These are phyloP conservation scores for zebrafish (Danio rerio) DNA, from an alignment of 2,113 vertebrate genomes.

Conservation along the genomic window GRCz12tu NC_133193.1:41628001-41628500, in stretches of 20 bases:
- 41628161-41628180: too few relatives aligned
- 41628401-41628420: not conserved
- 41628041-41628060: too few relatives aligned
- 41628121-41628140: too few relatives aligned
- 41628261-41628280: not conserved
- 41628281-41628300: not conserved
- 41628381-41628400: constrained; percentile 21
- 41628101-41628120: too few relatives aligned
- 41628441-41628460: not conserved
- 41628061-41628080: too few relatives aligned
- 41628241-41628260: not conserved
- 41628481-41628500: constrained; percentile 21
- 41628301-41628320: constrained; percentile 14
- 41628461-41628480: constrained; percentile 19
- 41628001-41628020: too few relatives aligned
- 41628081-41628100: too few relatives aligned
- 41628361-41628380: constrained; percentile 39
- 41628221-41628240: not conserved
- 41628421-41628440: not conserved
- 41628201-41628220: too few relatives aligned
- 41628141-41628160: too few relatives aligned
- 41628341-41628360: constrained; percentile 48
- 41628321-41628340: constrained; percentile 19
- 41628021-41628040: too few relatives aligned
- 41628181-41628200: too few relatives aligned